phyloP scores from a whole-genome alignment of 2,888 invertebrate genomes.

The Polyommatus iphigenia region DNA sequence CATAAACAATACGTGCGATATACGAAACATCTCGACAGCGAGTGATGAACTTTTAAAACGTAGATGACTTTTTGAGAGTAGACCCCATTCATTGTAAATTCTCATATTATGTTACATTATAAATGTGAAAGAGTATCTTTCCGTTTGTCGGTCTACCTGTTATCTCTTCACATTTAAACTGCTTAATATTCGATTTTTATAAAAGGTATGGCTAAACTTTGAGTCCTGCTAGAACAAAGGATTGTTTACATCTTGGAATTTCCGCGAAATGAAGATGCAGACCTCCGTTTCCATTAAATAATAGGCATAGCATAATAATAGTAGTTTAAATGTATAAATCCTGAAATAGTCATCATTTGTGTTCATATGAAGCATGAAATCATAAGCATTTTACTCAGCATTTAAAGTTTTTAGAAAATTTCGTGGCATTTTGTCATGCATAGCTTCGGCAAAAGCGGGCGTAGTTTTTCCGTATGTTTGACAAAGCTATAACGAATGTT shows the following conservation, averaged over 20 bases:
- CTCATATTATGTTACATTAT: not conserved
- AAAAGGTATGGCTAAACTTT: not conserved
- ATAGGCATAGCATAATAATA: too few species aligned
- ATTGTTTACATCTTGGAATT: not conserved
- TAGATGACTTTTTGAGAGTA: not conserved
- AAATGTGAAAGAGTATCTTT: not conserved
- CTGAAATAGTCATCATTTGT: too few species aligned
- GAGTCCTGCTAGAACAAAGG: not conserved
- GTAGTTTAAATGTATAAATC: too few species aligned
- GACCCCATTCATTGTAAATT: not conserved
- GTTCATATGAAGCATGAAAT: not conserved
- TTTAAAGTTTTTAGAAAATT: not conserved
- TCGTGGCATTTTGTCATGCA: not conserved
- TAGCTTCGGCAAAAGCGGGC: not conserved
- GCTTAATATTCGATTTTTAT: not conserved
- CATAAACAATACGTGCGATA: constrained; percentile 1
- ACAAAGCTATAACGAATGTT: not conserved
- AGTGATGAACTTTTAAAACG: not conserved
- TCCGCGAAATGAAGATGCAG: too few species aligned
- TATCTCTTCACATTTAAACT: not conserved
- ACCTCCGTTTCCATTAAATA: too few species aligned
- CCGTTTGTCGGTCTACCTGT: not conserved
- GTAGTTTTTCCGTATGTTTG: not conserved
- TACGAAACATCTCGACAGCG: not conserved
- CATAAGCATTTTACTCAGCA: not conserved